Percentiles rank a stretch among this genome's conserved stretches.
phyloP scores from a whole-genome alignment of 2,797 vertebrate species.

The Urosaurus nigricauda region DNA sequence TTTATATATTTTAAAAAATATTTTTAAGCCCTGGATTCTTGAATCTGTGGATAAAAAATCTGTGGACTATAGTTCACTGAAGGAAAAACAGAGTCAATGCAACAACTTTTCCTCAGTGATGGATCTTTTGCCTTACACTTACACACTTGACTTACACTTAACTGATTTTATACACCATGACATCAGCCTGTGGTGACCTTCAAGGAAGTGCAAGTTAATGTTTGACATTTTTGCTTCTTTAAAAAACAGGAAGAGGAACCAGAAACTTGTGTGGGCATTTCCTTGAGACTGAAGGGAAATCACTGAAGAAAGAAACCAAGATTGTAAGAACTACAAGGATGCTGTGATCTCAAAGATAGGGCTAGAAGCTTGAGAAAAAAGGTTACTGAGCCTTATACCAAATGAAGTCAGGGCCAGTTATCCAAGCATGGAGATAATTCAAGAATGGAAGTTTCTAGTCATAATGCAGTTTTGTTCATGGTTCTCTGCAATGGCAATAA shows the following conservation, averaged over 20 bases:
- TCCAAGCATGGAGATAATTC: not conserved
- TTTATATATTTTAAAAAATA: too few species aligned
- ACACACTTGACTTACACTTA: not conserved
- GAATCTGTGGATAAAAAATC: too few species aligned
- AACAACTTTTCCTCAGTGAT: not conserved
- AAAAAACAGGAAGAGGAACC: not conserved
- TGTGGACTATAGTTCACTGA: not conserved
- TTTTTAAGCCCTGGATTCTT: too few species aligned
- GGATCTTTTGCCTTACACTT: not conserved
- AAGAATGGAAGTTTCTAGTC: not conserved
- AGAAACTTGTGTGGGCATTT: not conserved
- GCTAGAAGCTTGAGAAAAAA: not conserved
- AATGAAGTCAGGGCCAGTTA: not conserved
- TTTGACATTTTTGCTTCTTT: not conserved
- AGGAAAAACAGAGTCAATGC: not conserved
- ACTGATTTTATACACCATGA: not conserved
- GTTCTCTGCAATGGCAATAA: not conserved
- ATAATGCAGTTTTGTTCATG: not conserved
- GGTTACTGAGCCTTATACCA: not conserved
- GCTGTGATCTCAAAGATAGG: not conserved
- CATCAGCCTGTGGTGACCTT: not conserved
- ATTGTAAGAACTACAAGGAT: not conserved
- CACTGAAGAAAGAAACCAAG: not conserved
- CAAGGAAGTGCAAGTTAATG: not conserved
- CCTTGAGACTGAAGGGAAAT: not conserved